Percentiles rank a stretch among this genome's conserved stretches.
Evolutionary conservation across 2,113 vertebrate genomes (phyloP).

Genomic region (Ptychochromis oligacanthus): DNA sequence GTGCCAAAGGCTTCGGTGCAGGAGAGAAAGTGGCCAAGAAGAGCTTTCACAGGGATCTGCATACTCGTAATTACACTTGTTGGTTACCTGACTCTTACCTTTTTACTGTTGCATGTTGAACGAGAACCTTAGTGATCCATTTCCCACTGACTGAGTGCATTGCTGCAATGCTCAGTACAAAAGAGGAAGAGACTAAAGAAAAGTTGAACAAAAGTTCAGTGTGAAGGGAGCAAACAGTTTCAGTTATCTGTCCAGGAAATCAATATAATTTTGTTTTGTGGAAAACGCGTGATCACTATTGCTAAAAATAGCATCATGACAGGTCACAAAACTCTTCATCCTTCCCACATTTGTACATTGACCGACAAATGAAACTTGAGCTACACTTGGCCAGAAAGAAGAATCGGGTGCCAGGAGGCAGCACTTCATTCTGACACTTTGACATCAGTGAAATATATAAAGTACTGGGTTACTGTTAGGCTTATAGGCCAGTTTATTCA

Average conservation of each 20-base stretch:
- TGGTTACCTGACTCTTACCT: constrained; percentile 63
- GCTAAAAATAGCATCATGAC: constrained; percentile 63
- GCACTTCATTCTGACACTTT: constrained; percentile 77
- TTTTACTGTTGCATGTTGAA: constrained; percentile 48
- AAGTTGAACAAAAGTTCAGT: constrained; percentile 9
- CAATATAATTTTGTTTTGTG: constrained; percentile 29
- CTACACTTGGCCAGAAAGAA: constrained; percentile 57
- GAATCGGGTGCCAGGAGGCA: constrained; percentile 63
- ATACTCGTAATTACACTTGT: constrained; percentile 77
- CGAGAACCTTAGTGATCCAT: constrained; percentile 23
- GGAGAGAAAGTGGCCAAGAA: constrained; percentile 70
- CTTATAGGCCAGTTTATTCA: constrained; percentile 76
- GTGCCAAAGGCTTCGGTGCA: constrained; percentile 70
- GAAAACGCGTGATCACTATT: constrained; percentile 23
- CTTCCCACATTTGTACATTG: constrained; percentile 62
- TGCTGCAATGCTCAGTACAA: not conserved
- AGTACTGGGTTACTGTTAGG: constrained; percentile 75
- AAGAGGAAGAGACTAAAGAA: not conserved
- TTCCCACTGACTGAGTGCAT: constrained; percentile 35
- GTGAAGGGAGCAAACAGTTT: constrained; percentile 31
- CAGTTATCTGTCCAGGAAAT: constrained; percentile 17
- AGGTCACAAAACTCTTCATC: constrained; percentile 54
- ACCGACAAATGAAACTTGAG: constrained; percentile 67
- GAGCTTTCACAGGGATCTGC: constrained; percentile 70
- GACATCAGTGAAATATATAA: constrained; percentile 77